A percentile compares a stretch with the other conserved stretches of the same genome.
phyloP scores from a whole-genome alignment of 37 sponge, comb jelly and placozoan species.

The Diacarnus erythraeanus region DNA sequence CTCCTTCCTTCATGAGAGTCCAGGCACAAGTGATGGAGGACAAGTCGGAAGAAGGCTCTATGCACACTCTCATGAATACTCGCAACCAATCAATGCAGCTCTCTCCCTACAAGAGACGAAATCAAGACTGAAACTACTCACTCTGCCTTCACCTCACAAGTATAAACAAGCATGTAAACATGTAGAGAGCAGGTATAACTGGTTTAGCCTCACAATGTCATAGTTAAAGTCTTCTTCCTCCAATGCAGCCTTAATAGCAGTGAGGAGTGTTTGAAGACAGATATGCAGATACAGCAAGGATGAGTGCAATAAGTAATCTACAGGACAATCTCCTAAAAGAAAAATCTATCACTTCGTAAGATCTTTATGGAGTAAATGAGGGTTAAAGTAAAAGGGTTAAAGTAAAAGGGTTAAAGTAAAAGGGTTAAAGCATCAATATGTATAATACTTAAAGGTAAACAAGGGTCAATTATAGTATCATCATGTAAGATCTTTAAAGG shows the following conservation, averaged over 20 bases:
- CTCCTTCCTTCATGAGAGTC: background rate
- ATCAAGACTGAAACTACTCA: background rate
- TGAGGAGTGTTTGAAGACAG: background rate
- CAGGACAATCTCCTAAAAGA: background rate
- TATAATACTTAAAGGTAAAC: no score
- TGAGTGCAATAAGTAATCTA: constrained; percentile 6
- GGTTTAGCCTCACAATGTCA: no score
- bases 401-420: no score
- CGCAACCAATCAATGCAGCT: constrained; percentile 9
- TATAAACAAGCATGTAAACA: no score
- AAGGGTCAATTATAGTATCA: no score
- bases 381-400: no score
- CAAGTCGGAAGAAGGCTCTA: background rate
- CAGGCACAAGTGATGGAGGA: constrained; percentile 11
- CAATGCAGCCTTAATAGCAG: background rate
- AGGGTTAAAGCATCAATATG: no score
- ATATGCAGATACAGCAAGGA: background rate
- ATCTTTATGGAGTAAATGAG: no score
- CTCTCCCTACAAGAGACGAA: background rate
- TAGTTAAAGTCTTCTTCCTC: no score
- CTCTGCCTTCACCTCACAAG: background rate
- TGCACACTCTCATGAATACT: background rate
- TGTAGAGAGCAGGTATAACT: no score
- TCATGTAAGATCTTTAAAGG: no score
- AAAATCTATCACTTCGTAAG: no score